Base-by-base conservation (phyloP, 2,888 invertebrate genomes). In the Incurvaria masculella region DNA sequence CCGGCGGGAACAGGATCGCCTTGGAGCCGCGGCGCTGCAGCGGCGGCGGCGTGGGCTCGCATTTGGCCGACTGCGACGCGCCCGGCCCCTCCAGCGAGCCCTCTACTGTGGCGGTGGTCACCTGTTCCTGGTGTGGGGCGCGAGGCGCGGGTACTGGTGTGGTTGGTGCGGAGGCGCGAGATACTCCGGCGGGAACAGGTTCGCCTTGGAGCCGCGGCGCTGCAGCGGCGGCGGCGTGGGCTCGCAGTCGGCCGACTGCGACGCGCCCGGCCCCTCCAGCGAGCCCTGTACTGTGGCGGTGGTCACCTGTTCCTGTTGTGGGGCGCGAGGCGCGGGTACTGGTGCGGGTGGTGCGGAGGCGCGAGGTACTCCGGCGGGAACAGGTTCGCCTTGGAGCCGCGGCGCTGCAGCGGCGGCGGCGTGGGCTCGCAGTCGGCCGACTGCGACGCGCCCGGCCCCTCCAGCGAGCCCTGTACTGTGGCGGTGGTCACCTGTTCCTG, bases 401-500 rank as follows among this genome's bases (percentile, higher is more conserved):
- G 62, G 58, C 94, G 83, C 72, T 92, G 91, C 56, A 91, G 72
- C 11, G 88, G 87, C 48, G 91, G 91, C 44, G 94, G 94, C 57
- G 94, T 94, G 8, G 94, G 93, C 71, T 94, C 94, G 73, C 94
- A 94, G 81, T 94, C 94, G 59, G 91, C 89, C 46, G 91, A 91
- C 74, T 94, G 94, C 45, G 92, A 92, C 44, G 92, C 93, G 23
- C 88, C 89, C n/a, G 91, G 91, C 55, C 92, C 93, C 61, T 94
- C 93, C 56, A 91, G 85, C 65, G 94, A 93, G 53, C 85, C 88
- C 62, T 33, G n/a, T n/a, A n/a, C n/a, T n/a, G n/a, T n/a, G n/a
- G n/a, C n/a, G n/a, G n/a, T n/a, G n/a, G n/a, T 61, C 64, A 83
- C 84, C 84, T 80, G 64, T 86, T 88, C 65, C 91, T 84, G 23